phyloP scores from a whole-genome alignment of 2,888 invertebrate genomes.

The Miltochrista miniata region DNA sequence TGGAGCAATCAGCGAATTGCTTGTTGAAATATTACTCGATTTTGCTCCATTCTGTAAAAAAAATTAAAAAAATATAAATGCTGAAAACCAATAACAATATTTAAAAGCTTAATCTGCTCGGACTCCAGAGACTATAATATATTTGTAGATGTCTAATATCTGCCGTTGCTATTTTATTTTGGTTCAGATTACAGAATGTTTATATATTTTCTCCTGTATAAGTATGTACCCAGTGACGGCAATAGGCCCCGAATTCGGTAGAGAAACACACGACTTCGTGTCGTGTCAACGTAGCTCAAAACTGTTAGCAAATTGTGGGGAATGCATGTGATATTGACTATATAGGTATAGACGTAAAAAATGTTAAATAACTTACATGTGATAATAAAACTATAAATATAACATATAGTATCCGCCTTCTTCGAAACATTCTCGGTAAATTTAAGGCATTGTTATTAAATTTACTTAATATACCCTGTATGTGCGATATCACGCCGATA shows the following conservation, averaged over 20 bases:
- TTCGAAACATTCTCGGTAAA: slow-evolving; percentile 55
- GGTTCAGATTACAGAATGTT: too few species aligned
- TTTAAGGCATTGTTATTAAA: slow-evolving; percentile 38
- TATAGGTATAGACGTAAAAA: too few species aligned
- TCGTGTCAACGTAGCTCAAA: too few species aligned
- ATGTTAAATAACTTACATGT: slow-evolving; percentile 48
- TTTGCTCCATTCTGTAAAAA: slow-evolving; percentile 36
- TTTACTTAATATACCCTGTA: slow-evolving; percentile 59
- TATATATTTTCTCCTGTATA: too few species aligned
- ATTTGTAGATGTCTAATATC: too few species aligned
- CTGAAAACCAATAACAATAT: too few species aligned
- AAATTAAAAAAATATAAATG: slow-evolving; percentile 6
- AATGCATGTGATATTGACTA: too few species aligned
- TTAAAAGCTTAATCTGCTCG: too few species aligned
- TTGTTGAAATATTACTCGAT: not conserved
- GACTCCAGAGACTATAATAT: too few species aligned
- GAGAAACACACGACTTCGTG: too few species aligned
- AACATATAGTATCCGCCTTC: slow-evolving; percentile 44
- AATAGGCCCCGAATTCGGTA: too few species aligned
- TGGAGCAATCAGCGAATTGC: not conserved
- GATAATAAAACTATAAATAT: slow-evolving; percentile 41
- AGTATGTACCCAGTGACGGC: not conserved
- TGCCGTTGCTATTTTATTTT: slow-evolving; percentile 1
- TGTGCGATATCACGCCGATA: slow-evolving; percentile 44
- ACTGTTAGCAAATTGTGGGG: too few species aligned